Base-by-base conservation (phyloP, 2,113 vertebrate species). In the Sebastes schlegelii region DNA sequence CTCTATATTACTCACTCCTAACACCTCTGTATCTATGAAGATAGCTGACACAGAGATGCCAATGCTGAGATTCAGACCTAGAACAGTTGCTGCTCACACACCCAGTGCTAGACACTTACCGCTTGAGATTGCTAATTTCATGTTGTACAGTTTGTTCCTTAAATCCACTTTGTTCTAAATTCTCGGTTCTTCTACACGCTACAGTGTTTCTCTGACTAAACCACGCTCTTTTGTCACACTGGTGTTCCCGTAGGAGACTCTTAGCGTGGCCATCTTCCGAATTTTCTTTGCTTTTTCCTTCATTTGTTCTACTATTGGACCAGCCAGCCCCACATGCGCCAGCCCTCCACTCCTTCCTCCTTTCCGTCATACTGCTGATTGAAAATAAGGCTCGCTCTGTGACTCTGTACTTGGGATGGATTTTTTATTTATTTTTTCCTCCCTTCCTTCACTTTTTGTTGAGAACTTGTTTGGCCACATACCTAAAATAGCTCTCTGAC, bases 401-500 rank as follows among this genome's bases (percentile, higher is more conserved):
- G 73, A 88, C 83, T 92, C 75, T 85, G 77, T 79, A 80, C 78
- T 92, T 68, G 81, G 90, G 83, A 88, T 88, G 75, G 76, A 64
- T 87, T 84, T 82, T 88, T 80, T 75, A 64, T 42, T n/a, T 65
- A 67, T 62, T 61, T 34, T 63, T 73, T 16, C 19, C 66, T 86
- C 70, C 82, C 80, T 84, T 86, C 82, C 87, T 90, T 92, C 67
- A 92, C 83, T 87, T 94, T 93, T 92, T 94, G 88, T 95, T 87
- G 91, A 90, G 86, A 95, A 95, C 95, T 95, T 93, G 95, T 95
- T 96, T 92, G 94, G 96, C 95, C 91, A 89, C 95, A 95, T 97
- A 95, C 94, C 95, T 96, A 92, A 95, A 95, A 96, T 97, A 94
- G 95, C 95, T 95, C 92, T 94, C 93, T 96, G 95, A 96, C 91